These are phyloP conservation scores for Orientallactaga bullata DNA, from an alignment of 2,113 vertebrate species.

Conservation along the genomic window DNA sequence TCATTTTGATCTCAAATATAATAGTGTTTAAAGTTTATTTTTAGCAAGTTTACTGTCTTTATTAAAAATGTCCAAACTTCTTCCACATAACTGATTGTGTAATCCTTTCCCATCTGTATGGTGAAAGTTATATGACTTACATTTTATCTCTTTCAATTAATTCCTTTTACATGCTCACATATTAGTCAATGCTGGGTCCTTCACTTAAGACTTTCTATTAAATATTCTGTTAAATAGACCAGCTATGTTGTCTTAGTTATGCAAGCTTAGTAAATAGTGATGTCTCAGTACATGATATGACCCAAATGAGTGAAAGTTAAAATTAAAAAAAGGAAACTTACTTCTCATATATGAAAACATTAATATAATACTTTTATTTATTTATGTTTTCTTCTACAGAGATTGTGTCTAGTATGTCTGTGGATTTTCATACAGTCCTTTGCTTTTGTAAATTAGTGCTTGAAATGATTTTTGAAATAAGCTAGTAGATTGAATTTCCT, in stretches of 20 bases:
- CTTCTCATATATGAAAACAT: background rate
- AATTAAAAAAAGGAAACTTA: background rate
- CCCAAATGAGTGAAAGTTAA: constrained; percentile 1
- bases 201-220: background rate
- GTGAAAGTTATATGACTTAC: background rate
- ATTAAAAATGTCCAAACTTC: background rate
- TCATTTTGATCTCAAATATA: too few relatives aligned
- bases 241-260: background rate
- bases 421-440: background rate
- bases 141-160: background rate
- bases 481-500: background rate
- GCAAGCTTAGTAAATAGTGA: background rate
- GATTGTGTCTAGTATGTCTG: background rate
- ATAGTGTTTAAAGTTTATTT: too few relatives aligned
- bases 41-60: background rate
- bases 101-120: too few relatives aligned
- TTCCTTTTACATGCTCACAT: background rate
- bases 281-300: background rate
- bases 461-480: background rate
- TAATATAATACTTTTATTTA: background rate
- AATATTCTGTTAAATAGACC: background rate
- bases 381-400: background rate
- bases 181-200: background rate
- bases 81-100: background rate
- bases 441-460: background rate